Conservation (phyloP, 1,140 invertebrate species). For the Mercenaria mercenaria region DNA sequence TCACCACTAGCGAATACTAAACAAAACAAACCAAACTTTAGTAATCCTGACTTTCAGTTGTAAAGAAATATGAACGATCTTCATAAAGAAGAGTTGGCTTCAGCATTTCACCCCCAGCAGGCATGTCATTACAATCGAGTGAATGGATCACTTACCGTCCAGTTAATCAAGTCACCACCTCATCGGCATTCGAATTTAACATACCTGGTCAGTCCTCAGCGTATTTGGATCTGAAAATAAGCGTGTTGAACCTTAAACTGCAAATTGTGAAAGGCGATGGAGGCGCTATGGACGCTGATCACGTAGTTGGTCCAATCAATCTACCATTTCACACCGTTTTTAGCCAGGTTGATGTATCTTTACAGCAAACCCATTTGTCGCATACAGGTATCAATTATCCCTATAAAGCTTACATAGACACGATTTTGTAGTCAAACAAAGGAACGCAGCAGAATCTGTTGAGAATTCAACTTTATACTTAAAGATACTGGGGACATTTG, state of each 20-base stretch:
- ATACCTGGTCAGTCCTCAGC: too few species aligned
- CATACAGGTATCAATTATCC: conserved; percentile 47
- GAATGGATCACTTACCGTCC: too few species aligned
- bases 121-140: too few species aligned
- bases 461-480: conserved; percentile 23
- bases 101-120: too few species aligned
- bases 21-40: conserved; percentile 57
- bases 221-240: conserved; percentile 54
- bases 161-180: too few species aligned
- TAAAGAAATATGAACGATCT: not conserved
- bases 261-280: too few species aligned
- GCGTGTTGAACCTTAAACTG: conserved; percentile 24
- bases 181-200: too few species aligned
- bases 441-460: not conserved
- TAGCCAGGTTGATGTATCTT: too few species aligned
- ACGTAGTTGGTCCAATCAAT: conserved; percentile 26
- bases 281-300: not conserved
- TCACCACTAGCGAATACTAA: too few species aligned
- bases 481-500: conserved; percentile 40
- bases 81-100: conserved; percentile 31
- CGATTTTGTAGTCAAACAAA: not conserved
- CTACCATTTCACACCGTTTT: too few species aligned
- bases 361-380: conserved; percentile 19
- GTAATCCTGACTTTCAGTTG: not conserved
- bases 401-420: too few species aligned